These are phyloP conservation scores for Oscheius sp. DNA, from an alignment of 2,888 invertebrate genomes.

Conservation along the genomic window DNA sequence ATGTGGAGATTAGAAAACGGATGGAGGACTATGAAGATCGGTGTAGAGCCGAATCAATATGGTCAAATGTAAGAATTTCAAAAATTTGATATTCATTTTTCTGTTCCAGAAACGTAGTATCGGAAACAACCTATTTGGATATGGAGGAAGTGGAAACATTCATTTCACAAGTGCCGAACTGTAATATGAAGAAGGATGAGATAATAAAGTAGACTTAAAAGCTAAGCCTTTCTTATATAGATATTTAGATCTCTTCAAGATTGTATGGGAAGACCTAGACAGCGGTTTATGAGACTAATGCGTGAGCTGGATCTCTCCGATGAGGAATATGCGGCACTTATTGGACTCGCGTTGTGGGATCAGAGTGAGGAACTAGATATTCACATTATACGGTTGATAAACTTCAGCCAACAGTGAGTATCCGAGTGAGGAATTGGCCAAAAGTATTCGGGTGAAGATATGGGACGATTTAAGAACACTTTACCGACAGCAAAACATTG, in stretches of 20 bases:
- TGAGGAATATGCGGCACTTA: constrained; percentile 10
- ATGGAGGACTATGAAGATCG: constrained; percentile 10
- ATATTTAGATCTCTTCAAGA: constrained; percentile 14
- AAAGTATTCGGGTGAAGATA: not conserved
- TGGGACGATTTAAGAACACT: not conserved
- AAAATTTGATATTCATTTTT: not conserved
- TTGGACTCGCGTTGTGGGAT: constrained; percentile 17
- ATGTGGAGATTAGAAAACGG: constrained; percentile 20
- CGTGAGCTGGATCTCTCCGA: constrained; percentile 15
- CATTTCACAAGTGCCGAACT: constrained; percentile 1
- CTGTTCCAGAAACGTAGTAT: constrained; percentile 20
- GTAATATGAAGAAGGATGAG: not conserved
- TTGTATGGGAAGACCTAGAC: constrained; percentile 3
- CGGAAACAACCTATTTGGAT: constrained; percentile 24
- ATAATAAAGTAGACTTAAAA: not conserved
- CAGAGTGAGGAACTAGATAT: not conserved
- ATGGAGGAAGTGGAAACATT: constrained; percentile 23
- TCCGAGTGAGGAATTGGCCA: not conserved
- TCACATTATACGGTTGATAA: no score
- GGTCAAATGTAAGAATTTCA: not conserved
- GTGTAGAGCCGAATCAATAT: constrained; percentile 1
- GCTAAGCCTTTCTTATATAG: not conserved
- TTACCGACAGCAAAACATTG: not conserved
- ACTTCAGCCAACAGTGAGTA: constrained; percentile 16
- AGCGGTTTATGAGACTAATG: constrained; percentile 6